Evolutionary conservation across 2,113 vertebrate species (phyloP).

Genomic region (Dryoscopus gambensis): DNA sequence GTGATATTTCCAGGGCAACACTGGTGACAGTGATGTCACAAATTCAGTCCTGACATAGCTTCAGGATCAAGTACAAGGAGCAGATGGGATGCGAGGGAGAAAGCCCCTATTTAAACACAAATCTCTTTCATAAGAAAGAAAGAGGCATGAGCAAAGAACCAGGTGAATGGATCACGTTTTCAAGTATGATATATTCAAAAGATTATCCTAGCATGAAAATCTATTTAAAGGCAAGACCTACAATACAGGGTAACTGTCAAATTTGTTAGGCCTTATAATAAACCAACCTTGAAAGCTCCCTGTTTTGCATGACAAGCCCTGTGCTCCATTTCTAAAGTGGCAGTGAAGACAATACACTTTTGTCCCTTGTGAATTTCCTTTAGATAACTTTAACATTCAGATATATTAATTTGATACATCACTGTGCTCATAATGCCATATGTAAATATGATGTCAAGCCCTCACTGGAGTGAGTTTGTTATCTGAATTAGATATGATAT

Average conservation of each 20-base stretch:
- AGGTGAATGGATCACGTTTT: constrained; percentile 61
- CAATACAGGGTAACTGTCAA: constrained; percentile 57
- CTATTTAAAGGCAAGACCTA: constrained; percentile 60
- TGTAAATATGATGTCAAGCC: constrained; percentile 22
- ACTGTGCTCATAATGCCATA: not conserved
- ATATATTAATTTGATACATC: constrained; percentile 28
- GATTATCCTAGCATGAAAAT: constrained; percentile 69
- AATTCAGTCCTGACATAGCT: constrained; percentile 49
- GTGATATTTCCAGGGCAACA: constrained; percentile 59
- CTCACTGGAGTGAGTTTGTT: not conserved
- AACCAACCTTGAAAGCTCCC: constrained; percentile 49
- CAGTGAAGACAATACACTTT: not conserved
- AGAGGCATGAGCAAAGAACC: constrained; percentile 49
- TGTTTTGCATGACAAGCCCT: constrained; percentile 44
- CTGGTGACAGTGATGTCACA: constrained; percentile 59
- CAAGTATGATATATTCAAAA: constrained; percentile 65
- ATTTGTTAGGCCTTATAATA: constrained; percentile 53
- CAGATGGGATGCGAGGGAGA: constrained; percentile 68
- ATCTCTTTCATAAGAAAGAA: constrained; percentile 67
- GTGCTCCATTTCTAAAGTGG: constrained; percentile 20
- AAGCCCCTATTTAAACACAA: constrained; percentile 66
- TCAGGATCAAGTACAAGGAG: constrained; percentile 52
- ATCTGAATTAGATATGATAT: not conserved
- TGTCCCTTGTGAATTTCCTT: constrained; percentile 23
- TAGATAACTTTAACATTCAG: constrained; percentile 24